These are phyloP conservation scores for Pemphigus obesinymphae DNA, from an alignment of 1,140 invertebrate species.

Conservation along the genomic window DNA sequence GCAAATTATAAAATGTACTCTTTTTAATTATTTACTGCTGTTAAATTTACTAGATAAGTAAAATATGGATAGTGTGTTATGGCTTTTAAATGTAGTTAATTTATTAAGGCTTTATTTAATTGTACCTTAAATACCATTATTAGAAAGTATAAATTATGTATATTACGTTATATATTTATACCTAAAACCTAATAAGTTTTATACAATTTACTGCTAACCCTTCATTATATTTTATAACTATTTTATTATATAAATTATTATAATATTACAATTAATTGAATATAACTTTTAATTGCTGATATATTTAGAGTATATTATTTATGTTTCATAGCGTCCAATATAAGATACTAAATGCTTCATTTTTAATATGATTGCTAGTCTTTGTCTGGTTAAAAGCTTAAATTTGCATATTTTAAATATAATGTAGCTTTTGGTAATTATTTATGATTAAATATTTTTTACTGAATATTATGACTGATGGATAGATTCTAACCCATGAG, in stretches of 20 bases:
- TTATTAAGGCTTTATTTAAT: background rate
- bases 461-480: background rate
- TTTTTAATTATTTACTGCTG: too few relatives aligned
- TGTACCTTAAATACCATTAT: too few relatives aligned
- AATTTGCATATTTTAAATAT: background rate
- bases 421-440: background rate
- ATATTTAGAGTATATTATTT: background rate
- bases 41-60: too few relatives aligned
- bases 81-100: background rate
- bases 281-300: background rate
- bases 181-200: background rate
- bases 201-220: background rate
- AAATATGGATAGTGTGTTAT: too few relatives aligned
- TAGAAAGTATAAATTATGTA: too few relatives aligned
- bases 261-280: background rate
- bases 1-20: too few relatives aligned
- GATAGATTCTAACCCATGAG: background rate
- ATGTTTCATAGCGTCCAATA: background rate
- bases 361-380: too few relatives aligned
- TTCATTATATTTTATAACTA: constrained; percentile 2
- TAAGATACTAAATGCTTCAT: background rate
- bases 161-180: background rate
- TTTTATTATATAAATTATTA: background rate
- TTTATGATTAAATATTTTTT: background rate
- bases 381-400: background rate